Base-by-base conservation (phyloP, 2,888 invertebrate genomes). In the Hypena proboscidalis region DNA sequence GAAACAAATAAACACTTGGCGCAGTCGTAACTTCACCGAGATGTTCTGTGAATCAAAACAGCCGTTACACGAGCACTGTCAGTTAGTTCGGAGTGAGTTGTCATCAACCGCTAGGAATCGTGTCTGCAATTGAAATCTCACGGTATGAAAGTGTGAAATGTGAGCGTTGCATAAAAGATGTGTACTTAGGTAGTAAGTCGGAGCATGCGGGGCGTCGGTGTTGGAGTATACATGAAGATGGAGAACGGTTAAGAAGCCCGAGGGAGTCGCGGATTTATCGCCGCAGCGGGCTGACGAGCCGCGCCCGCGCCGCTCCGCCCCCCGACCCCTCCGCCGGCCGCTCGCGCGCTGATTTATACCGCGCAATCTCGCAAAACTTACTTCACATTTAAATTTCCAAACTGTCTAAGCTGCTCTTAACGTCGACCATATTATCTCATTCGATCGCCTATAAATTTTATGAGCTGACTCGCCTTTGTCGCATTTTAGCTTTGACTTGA, bases 311-410 rank as follows among this genome's bases (percentile, higher is more conserved):
- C 73, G 61, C 70, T 63, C 67, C 68, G 30, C 49, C 65, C 70
- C 63, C 68, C 65, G 58, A n/a, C n/a, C 58, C 61, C 65, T 67
- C 66, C 72, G 60, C 59, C 70, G 71, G 71, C 71, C 75, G 70
- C 78, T 61, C 75, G 58, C 74, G 75, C 80, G 79, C 90, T 90
- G 90, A 91, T 90, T 90, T 90, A 90, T 90, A 80, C 85, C 77
- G 85, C 83, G 80, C 88, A 90, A 90, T 90, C 90, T 90, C 85
- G 85, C 90, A 90, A 90, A 90, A 90, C 90, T 90, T 90, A 90
- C 90, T 90, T 90, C 90, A 90, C 90, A 90, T 90, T 90, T 90
- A 90, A 90, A 90, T 90, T 90, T 90, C 74, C 90, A 80, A 90
- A 90, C 90, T 90, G 90, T 90, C 90, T 90, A 90, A 90, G 89